phyloP scores from a whole-genome alignment of 2,113 vertebrate species.

The Hippocampus barbouri region DNA sequence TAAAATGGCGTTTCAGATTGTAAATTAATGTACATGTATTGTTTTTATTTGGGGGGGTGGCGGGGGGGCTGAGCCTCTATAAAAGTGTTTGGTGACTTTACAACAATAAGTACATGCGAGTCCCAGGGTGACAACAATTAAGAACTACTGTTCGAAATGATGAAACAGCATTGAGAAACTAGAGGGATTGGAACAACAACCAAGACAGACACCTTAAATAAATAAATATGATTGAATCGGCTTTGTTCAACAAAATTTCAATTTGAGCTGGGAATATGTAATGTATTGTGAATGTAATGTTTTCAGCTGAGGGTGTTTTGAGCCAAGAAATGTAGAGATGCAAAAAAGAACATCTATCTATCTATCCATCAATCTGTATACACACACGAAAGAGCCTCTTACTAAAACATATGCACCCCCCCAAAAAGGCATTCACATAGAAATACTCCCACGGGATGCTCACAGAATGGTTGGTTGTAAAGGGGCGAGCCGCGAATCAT shows the following conservation, averaged over 20 bases:
- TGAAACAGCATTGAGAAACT: too few relatives aligned
- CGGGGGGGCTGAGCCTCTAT: accelerated
- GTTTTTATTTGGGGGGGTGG: too few relatives aligned
- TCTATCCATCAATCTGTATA: too few relatives aligned
- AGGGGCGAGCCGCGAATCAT: constrained; percentile 58
- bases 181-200: too few relatives aligned
- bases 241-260: not conserved
- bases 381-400: not conserved
- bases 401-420: constrained; percentile 19
- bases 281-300: not conserved
- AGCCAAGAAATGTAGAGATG: not conserved
- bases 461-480: constrained; percentile 38
- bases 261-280: not conserved
- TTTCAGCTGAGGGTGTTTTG: not conserved
- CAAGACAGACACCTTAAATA: too few relatives aligned
- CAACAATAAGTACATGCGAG: too few relatives aligned
- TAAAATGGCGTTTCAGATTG: too few relatives aligned
- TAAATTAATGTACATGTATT: too few relatives aligned
- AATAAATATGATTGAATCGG: too few relatives aligned
- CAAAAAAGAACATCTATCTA: not conserved
- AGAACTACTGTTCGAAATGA: too few relatives aligned
- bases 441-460: constrained; percentile 42
- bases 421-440: constrained; percentile 9
- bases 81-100: too few relatives aligned
- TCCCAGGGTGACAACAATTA: too few relatives aligned